Conservation (phyloP, 2,888 invertebrate species). For the Acleris laterana region DNA sequence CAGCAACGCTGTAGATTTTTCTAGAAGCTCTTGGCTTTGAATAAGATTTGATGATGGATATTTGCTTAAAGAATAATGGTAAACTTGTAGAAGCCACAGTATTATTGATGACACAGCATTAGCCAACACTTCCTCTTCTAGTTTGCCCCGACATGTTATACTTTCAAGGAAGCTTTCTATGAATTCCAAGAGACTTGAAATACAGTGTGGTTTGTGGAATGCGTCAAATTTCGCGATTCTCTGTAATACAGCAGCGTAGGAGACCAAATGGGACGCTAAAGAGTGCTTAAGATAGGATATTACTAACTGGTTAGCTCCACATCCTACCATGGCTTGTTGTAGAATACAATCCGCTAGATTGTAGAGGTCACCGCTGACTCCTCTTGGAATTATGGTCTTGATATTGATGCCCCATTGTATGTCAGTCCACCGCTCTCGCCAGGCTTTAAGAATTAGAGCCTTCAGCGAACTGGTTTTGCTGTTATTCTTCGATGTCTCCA, state of each 20-base stretch:
- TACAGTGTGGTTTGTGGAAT: conserved; percentile 94
- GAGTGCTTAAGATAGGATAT: conserved; percentile 97
- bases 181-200: conserved; percentile 93
- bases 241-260: conserved; percentile 94
- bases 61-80: conserved; percentile 80
- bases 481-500: conserved; percentile 91
- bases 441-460: conserved; percentile 92
- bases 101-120: conserved; percentile 92
- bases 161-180: conserved; percentile 88
- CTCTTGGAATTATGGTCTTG: conserved; percentile 94
- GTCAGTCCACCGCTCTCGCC: conserved; percentile 98
- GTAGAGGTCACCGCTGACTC: conserved; percentile 97
- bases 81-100: conserved; percentile 92
- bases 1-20: conserved; percentile 88
- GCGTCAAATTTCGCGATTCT: conserved; percentile 95
- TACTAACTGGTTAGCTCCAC: conserved; percentile 95
- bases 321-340: conserved; percentile 96
- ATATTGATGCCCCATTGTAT: conserved; percentile 98
- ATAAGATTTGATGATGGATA: conserved; percentile 75
- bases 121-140: conserved; percentile 94
- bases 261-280: conserved; percentile 94
- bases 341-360: conserved; percentile 96
- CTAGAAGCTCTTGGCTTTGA: conserved; percentile 86
- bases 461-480: conserved; percentile 93
- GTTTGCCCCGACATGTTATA: conserved; percentile 89